These are phyloP conservation scores for Eumacrocentrus americanus DNA, from an alignment of 2,888 invertebrate genomes.

Conservation along the genomic window DNA sequence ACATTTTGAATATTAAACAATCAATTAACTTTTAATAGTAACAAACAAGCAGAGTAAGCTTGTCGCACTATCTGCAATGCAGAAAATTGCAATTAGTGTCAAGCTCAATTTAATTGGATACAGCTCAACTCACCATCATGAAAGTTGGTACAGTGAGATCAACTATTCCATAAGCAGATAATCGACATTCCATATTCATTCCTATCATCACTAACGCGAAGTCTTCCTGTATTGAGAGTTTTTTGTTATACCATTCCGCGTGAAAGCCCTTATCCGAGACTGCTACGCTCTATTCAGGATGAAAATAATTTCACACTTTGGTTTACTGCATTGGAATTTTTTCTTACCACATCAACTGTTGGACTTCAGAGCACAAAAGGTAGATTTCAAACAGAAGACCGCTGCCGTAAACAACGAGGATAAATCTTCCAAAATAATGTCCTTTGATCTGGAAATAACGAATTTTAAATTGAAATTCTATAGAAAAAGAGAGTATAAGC, in stretches of 20 bases:
- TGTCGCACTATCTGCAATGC: not conserved
- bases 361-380: slow-evolving; percentile 41
- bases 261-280: slow-evolving; percentile 38
- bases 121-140: slow-evolving; percentile 34
- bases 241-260: slow-evolving; percentile 36
- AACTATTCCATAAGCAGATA: slow-evolving; percentile 33
- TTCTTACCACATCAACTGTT: slow-evolving; percentile 45
- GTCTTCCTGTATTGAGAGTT: slow-evolving; percentile 18
- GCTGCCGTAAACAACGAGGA: slow-evolving; percentile 30
- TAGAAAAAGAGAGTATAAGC: not conserved
- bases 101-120: no score
- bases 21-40: no score
- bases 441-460: slow-evolving; percentile 14
- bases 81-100: not conserved
- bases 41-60: not conserved
- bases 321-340: not conserved
- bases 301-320: not conserved
- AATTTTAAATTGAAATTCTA: no score
- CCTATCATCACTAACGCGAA: slow-evolving; percentile 33
- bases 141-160: slow-evolving; percentile 42
- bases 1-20: no score
- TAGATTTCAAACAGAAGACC: slow-evolving; percentile 40
- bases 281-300: slow-evolving; percentile 35
- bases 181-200: slow-evolving; percentile 36
- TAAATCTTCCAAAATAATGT: slow-evolving; percentile 16